These are phyloP conservation scores for Pampus argenteus DNA, from an alignment of 2,797 vertebrate species.

Conservation along the genomic window DNA sequence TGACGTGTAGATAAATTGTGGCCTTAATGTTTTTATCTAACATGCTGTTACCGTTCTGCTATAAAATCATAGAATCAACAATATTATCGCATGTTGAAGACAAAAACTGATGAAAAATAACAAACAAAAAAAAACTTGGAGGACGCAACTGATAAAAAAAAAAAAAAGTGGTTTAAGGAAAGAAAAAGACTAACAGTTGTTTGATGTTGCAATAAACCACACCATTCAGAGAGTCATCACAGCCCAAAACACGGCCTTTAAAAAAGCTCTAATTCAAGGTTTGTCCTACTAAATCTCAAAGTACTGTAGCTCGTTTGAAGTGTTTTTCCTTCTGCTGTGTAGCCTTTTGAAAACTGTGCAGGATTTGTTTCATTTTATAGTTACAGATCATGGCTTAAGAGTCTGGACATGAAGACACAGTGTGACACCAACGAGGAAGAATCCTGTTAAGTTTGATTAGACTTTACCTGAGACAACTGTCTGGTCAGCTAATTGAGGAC, in stretches of 20 bases:
- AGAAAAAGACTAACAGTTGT: constrained; percentile 8
- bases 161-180: constrained; percentile 2
- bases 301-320: neutral
- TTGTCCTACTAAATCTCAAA: constrained; percentile 8
- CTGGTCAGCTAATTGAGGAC: constrained; percentile 15
- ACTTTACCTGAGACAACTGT: neutral
- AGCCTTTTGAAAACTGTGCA: constrained; percentile 34
- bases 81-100: constrained; percentile 19
- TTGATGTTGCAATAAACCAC: constrained; percentile 8
- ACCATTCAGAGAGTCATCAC: constrained; percentile 14
- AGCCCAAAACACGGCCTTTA: constrained; percentile 18
- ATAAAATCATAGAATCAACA: constrained; percentile 14
- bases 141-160: neutral
- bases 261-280: constrained; percentile 21
- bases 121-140: too few relatives aligned
- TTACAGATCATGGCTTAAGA: neutral
- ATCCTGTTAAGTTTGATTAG: constrained; percentile 16
- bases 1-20: constrained; percentile 15
- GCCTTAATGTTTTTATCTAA: constrained; percentile 52
- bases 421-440: constrained; percentile 6
- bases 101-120: neutral
- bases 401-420: constrained; percentile 10
- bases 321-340: neutral
- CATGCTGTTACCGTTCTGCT: neutral
- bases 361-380: constrained; percentile 22